phyloP scores from a whole-genome alignment of 2,797 vertebrate species.

The Rhyacichthys aspro region DNA sequence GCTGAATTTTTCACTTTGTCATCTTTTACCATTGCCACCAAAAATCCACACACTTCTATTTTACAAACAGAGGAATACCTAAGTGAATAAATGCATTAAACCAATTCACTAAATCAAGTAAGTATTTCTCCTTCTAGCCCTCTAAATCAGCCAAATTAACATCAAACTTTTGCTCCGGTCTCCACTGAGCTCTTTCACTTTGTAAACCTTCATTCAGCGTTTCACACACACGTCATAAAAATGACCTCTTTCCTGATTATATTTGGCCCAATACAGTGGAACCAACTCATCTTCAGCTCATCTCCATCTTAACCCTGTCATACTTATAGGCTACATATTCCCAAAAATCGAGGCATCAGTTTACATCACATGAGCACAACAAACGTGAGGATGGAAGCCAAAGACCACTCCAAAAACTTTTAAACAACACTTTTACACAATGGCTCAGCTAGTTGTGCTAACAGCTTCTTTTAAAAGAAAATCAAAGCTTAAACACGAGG shows the following conservation, averaged over 20 bases:
- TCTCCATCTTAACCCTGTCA: constrained; percentile 10
- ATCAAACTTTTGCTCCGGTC: constrained; percentile 7
- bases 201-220: constrained; percentile 9
- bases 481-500: constrained; percentile 10
- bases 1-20: too few relatives aligned
- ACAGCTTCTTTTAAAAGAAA: constrained; percentile 26
- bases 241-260: constrained; percentile 14
- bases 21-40: background rate
- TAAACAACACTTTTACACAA: constrained; percentile 19
- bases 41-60: background rate
- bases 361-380: constrained; percentile 4
- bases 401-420: constrained; percentile 3
- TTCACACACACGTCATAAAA: constrained; percentile 10
- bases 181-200: constrained; percentile 1
- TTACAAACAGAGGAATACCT: background rate
- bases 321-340: constrained; percentile 11
- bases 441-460: constrained; percentile 35
- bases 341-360: constrained; percentile 11
- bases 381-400: background rate
- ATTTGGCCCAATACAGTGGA: constrained; percentile 28
- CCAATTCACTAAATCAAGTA: too few relatives aligned
- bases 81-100: background rate
- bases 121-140: background rate
- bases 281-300: constrained; percentile 11
- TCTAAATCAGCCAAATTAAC: background rate